phyloP scores from a whole-genome alignment of 2,113 vertebrate genomes.

The Brachyhypopomus occidentalis region DNA sequence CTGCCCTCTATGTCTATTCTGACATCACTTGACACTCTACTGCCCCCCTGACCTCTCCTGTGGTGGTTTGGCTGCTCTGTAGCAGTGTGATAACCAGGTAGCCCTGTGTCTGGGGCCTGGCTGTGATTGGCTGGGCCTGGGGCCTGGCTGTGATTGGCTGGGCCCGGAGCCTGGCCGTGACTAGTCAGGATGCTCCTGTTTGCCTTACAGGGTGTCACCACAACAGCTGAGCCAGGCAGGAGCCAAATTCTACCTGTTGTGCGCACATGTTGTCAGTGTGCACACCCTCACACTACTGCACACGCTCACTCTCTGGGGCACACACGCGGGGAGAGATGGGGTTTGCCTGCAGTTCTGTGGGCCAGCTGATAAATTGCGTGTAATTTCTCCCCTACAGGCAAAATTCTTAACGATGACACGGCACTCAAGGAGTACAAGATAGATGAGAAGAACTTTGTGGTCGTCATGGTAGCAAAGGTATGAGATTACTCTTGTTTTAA shows the following conservation, averaged over 20 bases:
- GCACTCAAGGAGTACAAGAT: slow-evolving; percentile 96
- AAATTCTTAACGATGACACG: slow-evolving; percentile 93
- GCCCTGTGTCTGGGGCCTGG: neutral
- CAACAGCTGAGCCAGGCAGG: neutral
- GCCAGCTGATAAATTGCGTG: neutral
- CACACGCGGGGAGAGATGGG: neutral
- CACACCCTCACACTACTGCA: neutral
- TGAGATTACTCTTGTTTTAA: slow-evolving; percentile 6
- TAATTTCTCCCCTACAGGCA: slow-evolving; percentile 75
- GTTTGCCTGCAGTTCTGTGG: neutral
- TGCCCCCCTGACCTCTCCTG: neutral
- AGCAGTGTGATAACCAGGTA: neutral
- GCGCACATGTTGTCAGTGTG: no score
- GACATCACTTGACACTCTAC: neutral
- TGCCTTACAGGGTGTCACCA: neutral
- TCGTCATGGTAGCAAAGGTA: slow-evolving; percentile 98
- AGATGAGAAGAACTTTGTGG: slow-evolving; percentile 97
- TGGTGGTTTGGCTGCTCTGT: neutral
- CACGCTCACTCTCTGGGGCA: no score
- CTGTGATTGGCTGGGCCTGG: neutral
- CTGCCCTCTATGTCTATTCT: neutral
- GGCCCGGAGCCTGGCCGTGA: neutral
- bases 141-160: neutral
- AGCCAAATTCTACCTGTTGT: neutral
- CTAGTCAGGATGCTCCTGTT: neutral